Evolutionary conservation across 2,888 invertebrate genomes (phyloP).

Genomic region (Acleris holmiana): DNA sequence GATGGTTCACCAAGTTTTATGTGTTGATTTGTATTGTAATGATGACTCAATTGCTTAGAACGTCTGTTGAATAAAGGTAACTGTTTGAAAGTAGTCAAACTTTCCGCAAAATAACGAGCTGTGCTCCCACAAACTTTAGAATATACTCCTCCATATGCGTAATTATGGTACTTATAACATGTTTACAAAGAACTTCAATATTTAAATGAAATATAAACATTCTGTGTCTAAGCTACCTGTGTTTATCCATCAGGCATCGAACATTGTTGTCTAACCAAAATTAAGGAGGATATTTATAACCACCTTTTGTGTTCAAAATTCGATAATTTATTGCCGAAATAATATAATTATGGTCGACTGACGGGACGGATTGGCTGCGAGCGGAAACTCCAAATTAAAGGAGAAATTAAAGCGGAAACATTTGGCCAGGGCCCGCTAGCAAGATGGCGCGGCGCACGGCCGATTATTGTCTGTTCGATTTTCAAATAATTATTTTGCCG

Average conservation of each 20-base stretch:
- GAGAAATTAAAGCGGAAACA: slow-evolving; percentile 85
- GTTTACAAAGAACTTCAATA: not conserved
- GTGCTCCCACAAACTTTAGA: no score
- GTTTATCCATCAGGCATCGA: slow-evolving; percentile 38
- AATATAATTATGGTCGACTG: slow-evolving; percentile 82
- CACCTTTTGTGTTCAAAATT: slow-evolving; percentile 80
- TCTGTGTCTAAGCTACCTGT: slow-evolving; percentile 34
- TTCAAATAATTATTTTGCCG: slow-evolving; percentile 77
- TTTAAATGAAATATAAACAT: slow-evolving; percentile 1
- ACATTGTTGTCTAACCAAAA: slow-evolving; percentile 68
- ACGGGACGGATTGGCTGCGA: slow-evolving; percentile 81
- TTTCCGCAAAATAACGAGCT: no score
- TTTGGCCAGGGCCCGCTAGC: slow-evolving; percentile 81
- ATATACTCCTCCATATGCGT: no score
- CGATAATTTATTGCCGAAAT: slow-evolving; percentile 84
- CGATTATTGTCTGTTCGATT: slow-evolving; percentile 79
- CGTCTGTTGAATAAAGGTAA: no score
- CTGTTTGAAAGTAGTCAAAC: not conserved
- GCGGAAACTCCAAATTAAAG: slow-evolving; percentile 83
- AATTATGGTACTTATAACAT: no score
- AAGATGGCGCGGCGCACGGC: slow-evolving; percentile 75
- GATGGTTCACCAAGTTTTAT: slow-evolving; percentile 15
- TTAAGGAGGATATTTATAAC: slow-evolving; percentile 72
- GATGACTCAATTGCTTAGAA: not conserved
- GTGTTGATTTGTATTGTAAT: slow-evolving; percentile 18